Conservation (phyloP, 2,113 vertebrate genomes). For the Sebastes fasciatus region DNA sequence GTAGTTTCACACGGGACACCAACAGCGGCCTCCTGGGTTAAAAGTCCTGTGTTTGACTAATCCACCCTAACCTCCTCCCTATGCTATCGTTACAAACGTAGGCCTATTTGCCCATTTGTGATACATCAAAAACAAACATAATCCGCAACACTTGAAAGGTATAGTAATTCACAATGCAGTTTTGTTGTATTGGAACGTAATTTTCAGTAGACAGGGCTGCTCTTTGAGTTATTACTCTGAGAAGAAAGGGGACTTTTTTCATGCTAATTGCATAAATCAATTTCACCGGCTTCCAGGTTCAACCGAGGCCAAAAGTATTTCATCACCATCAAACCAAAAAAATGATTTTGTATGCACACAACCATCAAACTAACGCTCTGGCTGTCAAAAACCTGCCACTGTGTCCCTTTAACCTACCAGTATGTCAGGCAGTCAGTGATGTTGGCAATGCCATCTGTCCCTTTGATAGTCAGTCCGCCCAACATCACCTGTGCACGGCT, state of each 20-base stretch:
- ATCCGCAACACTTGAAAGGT: no score
- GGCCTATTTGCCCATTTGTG: no score
- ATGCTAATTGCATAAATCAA: not conserved
- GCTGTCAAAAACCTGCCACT: slow-evolving; percentile 21
- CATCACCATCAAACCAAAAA: not conserved
- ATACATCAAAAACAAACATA: no score
- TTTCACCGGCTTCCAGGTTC: not conserved
- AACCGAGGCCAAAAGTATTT: not conserved
- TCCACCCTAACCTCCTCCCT: no score
- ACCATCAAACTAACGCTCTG: slow-evolving; percentile 8
- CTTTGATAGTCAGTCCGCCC: slow-evolving; percentile 43
- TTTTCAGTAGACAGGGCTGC: not conserved
- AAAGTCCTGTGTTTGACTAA: not conserved
- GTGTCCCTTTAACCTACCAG: slow-evolving; percentile 50
- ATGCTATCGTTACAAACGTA: no score
- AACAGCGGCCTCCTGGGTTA: no score
- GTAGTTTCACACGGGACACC: no score
- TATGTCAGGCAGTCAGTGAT: slow-evolving; percentile 26
- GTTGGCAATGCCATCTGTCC: slow-evolving; percentile 54
- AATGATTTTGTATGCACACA: not conserved
- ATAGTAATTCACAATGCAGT: no score
- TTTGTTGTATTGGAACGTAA: no score
- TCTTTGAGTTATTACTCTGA: not conserved
- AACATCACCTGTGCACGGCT: slow-evolving; percentile 21
- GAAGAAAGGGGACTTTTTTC: not conserved